Percentiles rank a stretch among this genome's conserved stretches.
These are phyloP conservation scores for Psittacula derbiana DNA, from an alignment of 2,797 vertebrate genomes.

Conservation along the genomic window DNA sequence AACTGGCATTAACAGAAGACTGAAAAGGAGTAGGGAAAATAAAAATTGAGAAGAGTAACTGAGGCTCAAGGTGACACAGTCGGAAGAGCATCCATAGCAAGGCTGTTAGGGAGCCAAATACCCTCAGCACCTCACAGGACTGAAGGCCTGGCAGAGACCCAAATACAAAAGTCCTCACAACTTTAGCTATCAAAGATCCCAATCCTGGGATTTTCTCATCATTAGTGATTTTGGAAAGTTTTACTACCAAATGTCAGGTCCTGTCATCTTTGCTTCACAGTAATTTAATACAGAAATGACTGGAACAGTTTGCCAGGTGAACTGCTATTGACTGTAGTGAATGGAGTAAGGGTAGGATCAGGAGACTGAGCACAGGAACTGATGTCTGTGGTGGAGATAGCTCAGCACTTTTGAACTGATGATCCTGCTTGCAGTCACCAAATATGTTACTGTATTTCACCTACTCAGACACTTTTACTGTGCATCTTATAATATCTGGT, in stretches of 20 bases:
- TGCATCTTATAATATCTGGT: neutral
- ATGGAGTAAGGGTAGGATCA: neutral
- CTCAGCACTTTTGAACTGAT: neutral
- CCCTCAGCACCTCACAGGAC: neutral
- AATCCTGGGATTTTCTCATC: neutral
- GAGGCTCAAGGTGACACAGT: conserved; percentile 4
- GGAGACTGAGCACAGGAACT: neutral
- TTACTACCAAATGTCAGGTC: neutral
- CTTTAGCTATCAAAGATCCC: neutral
- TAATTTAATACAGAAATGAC: neutral
- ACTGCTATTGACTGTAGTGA: neutral
- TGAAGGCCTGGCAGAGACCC: neutral
- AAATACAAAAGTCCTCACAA: neutral
- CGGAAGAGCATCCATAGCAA: neutral
- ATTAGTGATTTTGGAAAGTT: neutral
- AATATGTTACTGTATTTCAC: neutral
- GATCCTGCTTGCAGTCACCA: neutral
- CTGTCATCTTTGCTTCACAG: neutral
- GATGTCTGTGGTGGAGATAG: neutral
- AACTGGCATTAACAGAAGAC: neutral
- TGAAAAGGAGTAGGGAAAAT: neutral
- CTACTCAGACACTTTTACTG: neutral
- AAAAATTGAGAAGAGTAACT: neutral
- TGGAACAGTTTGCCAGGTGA: neutral
- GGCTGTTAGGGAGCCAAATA: neutral